Conservation (phyloP, 2,113 vertebrate genomes). For the Pluvialis apricaria region DNA sequence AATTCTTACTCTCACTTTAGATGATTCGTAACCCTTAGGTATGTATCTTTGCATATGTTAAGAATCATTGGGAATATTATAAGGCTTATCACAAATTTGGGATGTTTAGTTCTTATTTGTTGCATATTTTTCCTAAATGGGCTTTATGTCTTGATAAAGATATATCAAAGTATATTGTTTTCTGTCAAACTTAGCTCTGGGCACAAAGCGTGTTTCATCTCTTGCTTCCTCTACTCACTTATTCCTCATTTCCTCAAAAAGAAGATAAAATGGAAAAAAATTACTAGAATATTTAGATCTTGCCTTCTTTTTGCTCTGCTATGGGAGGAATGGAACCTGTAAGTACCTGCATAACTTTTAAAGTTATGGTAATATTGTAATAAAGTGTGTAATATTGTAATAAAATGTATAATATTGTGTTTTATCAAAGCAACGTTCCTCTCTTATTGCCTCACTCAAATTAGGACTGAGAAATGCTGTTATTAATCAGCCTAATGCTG, state of each 20-base stretch:
- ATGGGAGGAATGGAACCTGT: neutral
- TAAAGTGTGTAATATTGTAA: neutral
- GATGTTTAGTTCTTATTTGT: neutral
- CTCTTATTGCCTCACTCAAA: neutral
- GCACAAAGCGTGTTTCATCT: accelerated
- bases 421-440: neutral
- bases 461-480: neutral
- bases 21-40: neutral
- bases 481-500: neutral
- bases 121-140: neutral
- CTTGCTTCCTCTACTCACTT: neutral
- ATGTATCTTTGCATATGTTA: neutral
- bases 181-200: neutral
- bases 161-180: neutral
- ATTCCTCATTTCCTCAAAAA: neutral
- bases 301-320: neutral
- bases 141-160: neutral
- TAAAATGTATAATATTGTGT: neutral
- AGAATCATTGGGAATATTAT: neutral
- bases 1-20: neutral
- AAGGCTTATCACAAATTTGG: neutral
- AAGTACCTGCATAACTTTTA: neutral
- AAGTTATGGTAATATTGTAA: neutral
- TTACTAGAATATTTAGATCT: neutral
- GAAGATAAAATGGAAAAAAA: neutral